phyloP scores from a whole-genome alignment of 2,113 vertebrate genomes.

The Haemorhous mexicanus region DNA sequence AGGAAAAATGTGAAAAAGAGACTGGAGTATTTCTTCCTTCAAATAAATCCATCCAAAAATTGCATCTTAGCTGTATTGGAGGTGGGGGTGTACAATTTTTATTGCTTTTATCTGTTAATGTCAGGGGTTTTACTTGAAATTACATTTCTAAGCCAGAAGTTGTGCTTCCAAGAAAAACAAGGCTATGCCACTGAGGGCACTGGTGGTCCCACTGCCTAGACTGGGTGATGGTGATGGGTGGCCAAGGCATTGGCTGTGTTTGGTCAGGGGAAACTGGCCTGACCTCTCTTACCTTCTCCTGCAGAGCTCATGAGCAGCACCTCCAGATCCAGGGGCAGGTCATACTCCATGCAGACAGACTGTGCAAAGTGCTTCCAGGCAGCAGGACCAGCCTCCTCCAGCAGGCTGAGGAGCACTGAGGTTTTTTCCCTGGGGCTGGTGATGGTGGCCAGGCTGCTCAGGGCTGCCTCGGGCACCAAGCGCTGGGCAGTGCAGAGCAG shows the following conservation, averaged over 20 bases:
- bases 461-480: conserved; percentile 28
- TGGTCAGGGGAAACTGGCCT: background rate
- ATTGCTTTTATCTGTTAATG: background rate
- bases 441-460: background rate
- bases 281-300: conserved; percentile 43
- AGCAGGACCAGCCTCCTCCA: conserved; percentile 5
- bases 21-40: background rate
- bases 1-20: background rate
- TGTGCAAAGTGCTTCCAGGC: conserved; percentile 75
- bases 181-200: background rate
- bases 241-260: rapidly evolving
- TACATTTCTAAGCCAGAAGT: background rate
- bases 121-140: background rate
- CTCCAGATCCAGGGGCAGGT: conserved; percentile 82
- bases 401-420: conserved; percentile 59
- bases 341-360: conserved; percentile 72
- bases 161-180: background rate
- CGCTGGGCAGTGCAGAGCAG: conserved; percentile 8
- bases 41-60: background rate
- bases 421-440: background rate
- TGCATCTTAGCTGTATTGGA: background rate
- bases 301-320: conserved; percentile 72
- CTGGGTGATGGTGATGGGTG: background rate
- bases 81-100: background rate
- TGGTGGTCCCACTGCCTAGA: background rate